These are phyloP conservation scores for Phalacrocorax carbo DNA, from an alignment of 2,113 vertebrate genomes.

Conservation along the genomic window DNA sequence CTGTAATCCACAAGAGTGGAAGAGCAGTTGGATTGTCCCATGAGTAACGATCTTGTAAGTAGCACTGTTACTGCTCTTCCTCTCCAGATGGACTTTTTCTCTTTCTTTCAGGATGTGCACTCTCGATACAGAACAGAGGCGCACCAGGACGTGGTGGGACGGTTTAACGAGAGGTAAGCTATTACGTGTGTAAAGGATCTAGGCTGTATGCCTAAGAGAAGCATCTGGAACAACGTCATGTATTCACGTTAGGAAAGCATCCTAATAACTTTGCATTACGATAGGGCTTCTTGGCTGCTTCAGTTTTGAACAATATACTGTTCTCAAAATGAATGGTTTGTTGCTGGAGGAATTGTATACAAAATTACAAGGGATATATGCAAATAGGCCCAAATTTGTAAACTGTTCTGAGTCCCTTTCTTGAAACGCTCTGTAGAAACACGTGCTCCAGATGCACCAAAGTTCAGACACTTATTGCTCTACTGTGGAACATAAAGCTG, in stretches of 20 bases:
- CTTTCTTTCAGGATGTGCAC: conserved; percentile 86
- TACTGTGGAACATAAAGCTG: background rate
- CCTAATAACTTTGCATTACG: fast-evolving
- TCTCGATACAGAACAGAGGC: conserved; percentile 95
- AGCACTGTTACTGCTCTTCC: background rate
- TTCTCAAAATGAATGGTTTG: background rate
- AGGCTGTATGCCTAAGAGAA: background rate
- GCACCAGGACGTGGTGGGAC: conserved; percentile 93
- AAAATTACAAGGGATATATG: background rate
- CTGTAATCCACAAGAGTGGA: background rate
- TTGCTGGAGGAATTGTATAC: background rate
- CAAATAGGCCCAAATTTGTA: background rate
- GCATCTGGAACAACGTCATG: fast-evolving
- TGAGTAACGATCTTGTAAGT: background rate
- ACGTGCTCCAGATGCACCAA: background rate
- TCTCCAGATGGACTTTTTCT: background rate
- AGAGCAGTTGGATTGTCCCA: background rate
- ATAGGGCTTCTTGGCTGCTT: background rate
- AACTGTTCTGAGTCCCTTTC: background rate
- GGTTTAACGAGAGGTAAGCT: conserved; percentile 93
- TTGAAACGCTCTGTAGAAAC: background rate
- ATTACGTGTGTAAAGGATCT: background rate
- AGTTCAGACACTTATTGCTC: background rate
- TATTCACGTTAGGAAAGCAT: background rate
- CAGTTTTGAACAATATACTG: too few relatives aligned